Evolutionary conservation across 2,888 invertebrate species (phyloP), one percentile per base, ranked within the genome.

Genomic region (Bhutanitis thaidina): DNA sequence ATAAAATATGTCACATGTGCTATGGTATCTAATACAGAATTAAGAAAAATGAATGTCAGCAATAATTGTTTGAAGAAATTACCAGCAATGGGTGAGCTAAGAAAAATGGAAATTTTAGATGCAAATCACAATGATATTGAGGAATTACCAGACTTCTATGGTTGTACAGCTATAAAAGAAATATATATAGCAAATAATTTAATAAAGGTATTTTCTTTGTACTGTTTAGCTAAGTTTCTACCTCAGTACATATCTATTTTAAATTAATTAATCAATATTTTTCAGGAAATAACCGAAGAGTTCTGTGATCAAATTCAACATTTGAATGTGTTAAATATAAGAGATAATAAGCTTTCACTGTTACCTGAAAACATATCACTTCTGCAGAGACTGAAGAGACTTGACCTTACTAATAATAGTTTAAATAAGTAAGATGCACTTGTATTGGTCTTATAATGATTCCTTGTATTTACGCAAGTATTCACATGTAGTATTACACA

Each of bases 351-450:
- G 80, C 89, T 98, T 38, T 90, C 91, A 65, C 74, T 87, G 53
- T 74, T 98, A 53, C 97, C 97, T 0, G 94, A 95, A 57, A 94
- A 96, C 76, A 93, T 97, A 64, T 92, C 93, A 10, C 80, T 93
- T 54, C 77, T 97, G 48, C 92, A 95, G 63, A 93, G 93, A 62
- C 83, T 97, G 39, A 94, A 95, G 65, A 91, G 96, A 59, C 91
- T 98, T 41, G 97, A 98, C 85, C 80, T 97, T 49, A 94, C 95
- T 8, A 96, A 96, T 77, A 97, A 97, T 74, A 92, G 92, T 62
- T 86, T 94, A 37, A 86, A 87, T 56, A 84, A 86, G 89, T 88
- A 50, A 69, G 87, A 20, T 73, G 36, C 44, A 39, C 16, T 20
- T 20, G 0, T 48, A 27, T 32, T 1, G 5, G 13, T 13, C 9